phyloP scores from a whole-genome alignment of 1,140 invertebrate genomes.

The Dermatophagoides farinae region DNA sequence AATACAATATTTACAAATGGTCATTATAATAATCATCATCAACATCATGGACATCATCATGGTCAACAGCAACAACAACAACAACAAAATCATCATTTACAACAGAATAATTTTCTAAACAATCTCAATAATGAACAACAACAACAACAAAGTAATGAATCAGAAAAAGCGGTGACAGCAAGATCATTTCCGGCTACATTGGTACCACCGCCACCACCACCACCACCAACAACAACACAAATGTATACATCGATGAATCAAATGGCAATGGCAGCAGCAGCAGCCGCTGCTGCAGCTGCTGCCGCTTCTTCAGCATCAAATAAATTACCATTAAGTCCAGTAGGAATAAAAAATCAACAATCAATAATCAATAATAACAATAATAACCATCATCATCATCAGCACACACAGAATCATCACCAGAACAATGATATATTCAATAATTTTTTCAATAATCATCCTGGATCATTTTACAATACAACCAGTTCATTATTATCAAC shows the following conservation, averaged over 20 bases:
- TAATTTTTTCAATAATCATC: neutral
- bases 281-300: neutral
- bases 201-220: neutral
- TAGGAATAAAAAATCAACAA: neutral
- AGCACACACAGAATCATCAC: neutral
- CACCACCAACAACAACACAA: neutral
- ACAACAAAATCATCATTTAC: neutral
- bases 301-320: neutral
- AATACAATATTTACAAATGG: neutral
- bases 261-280: slow-evolving; percentile 1
- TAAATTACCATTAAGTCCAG: slow-evolving; percentile 2
- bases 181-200: slow-evolving; percentile 15
- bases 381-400: no score
- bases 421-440: neutral
- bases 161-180: slow-evolving; percentile 19
- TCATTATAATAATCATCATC: neutral
- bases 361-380: no score
- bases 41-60: neutral
- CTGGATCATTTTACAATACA: neutral
- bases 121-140: neutral
- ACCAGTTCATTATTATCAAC: neutral
- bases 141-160: slow-evolving; percentile 11
- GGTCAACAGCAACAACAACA: neutral
- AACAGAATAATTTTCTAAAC: neutral
- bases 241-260: neutral